A percentile compares a stretch with the other conserved stretches of the same genome.
These are phyloP conservation scores for Cervus canadensis DNA, from an alignment of 2,113 vertebrate genomes.

Conservation along the genomic window DNA sequence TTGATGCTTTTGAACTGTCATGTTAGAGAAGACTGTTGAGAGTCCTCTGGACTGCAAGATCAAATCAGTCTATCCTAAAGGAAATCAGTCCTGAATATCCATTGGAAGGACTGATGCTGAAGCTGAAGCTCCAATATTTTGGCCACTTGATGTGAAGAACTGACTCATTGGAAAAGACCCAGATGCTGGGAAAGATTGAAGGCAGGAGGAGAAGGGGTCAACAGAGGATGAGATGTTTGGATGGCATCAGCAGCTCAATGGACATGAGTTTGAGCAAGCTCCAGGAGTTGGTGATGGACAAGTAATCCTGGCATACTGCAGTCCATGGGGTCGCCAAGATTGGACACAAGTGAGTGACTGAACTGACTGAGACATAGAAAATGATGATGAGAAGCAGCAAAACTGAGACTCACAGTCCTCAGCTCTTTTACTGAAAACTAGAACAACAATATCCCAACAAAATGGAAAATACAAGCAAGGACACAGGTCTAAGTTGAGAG, in stretches of 20 bases:
- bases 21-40: background rate
- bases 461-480: background rate
- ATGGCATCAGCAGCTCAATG: background rate
- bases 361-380: background rate
- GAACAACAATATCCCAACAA: background rate
- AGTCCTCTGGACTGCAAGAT: background rate
- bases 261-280: background rate
- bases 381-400: background rate
- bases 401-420: background rate
- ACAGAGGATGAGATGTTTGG: background rate
- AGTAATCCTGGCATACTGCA: background rate
- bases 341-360: background rate
- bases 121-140: background rate
- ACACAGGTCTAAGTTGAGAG: background rate
- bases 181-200: background rate
- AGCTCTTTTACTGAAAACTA: background rate
- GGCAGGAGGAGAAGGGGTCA: background rate
- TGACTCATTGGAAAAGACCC: background rate
- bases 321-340: background rate
- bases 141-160: accelerated
- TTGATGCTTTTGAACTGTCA: background rate
- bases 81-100: background rate
- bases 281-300: background rate
- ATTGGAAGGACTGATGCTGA: background rate
- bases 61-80: background rate